Percentiles rank a stretch among this genome's conserved stretches.
Conservation (phyloP, 2,113 vertebrate genomes). For the Takifugu flavidus region DNA sequence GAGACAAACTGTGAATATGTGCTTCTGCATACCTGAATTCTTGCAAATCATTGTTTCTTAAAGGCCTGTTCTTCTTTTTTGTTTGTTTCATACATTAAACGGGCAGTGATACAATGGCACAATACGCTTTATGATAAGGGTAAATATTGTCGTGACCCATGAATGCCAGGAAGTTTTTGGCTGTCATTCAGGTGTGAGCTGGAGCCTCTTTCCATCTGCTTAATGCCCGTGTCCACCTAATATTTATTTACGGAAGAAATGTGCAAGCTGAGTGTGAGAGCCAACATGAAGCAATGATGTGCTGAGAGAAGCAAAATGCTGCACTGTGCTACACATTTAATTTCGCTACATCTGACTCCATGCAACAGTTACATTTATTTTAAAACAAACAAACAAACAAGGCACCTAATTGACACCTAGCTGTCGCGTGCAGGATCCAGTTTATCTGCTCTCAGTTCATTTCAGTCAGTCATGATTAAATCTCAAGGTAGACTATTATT, state of each 20-base stretch:
- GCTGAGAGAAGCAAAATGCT: not conserved
- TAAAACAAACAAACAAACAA: too few species aligned
- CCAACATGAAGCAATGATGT: slow-evolving; percentile 3
- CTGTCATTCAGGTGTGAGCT: slow-evolving; percentile 28
- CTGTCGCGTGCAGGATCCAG: not conserved
- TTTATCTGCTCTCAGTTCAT: not conserved
- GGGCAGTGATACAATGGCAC: too few species aligned
- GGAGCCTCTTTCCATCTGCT: slow-evolving; percentile 34
- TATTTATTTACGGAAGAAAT: not conserved
- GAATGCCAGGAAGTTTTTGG: slow-evolving; percentile 27
- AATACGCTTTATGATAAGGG: slow-evolving; percentile 7
- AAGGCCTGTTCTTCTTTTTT: not conserved
- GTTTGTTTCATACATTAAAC: too few species aligned
- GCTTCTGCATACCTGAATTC: slow-evolving; percentile 4
- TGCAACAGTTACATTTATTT: not conserved
- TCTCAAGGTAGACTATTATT: too few species aligned
- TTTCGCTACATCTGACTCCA: not conserved
- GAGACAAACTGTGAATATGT: not conserved
- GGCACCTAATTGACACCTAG: not conserved
- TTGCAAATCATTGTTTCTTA: slow-evolving; percentile 1
- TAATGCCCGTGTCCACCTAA: not conserved
- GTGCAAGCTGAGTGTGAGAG: not conserved
- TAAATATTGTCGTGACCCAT: slow-evolving; percentile 22
- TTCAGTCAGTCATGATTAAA: too few species aligned
- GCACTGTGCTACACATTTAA: not conserved